phyloP scores from a whole-genome alignment of 2,888 invertebrate genomes.

The Parascotia fuliginaria region DNA sequence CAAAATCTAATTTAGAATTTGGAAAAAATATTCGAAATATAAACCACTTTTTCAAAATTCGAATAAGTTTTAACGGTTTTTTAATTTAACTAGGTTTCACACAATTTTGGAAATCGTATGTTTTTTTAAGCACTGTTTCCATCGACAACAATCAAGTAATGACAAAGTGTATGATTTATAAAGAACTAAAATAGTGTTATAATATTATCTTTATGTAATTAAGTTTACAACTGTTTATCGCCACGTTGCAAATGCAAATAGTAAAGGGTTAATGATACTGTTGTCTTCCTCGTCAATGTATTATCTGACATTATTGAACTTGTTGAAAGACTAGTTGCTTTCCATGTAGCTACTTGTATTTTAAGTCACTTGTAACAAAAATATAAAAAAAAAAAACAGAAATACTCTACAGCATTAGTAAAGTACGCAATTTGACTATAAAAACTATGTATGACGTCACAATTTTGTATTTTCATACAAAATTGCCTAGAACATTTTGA shows the following conservation, averaged over 20 bases:
- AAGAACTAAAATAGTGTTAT: conserved; percentile 27
- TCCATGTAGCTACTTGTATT: neutral
- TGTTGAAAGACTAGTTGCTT: neutral
- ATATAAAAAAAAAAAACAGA: too few relatives aligned
- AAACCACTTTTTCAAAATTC: too few relatives aligned
- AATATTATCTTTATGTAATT: conserved; percentile 14
- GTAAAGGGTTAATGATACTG: conserved; percentile 18
- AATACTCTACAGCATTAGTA: too few relatives aligned
- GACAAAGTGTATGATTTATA: conserved; percentile 15
- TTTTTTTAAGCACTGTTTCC: neutral
- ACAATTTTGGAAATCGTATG: neutral
- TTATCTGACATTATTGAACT: conserved; percentile 1
- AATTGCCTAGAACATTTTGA: too few relatives aligned
- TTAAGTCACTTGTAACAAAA: neutral
- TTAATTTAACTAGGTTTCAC: neutral
- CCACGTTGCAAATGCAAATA: conserved; percentile 34
- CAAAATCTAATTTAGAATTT: too few relatives aligned
- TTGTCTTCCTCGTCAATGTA: conserved; percentile 24
- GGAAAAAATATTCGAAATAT: too few relatives aligned
- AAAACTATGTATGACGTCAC: too few relatives aligned
- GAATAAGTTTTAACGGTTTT: too few relatives aligned
- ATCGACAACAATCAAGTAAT: conserved; percentile 7
- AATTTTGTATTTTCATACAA: too few relatives aligned
- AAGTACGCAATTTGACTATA: too few relatives aligned
- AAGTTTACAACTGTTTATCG: conserved; percentile 28